phyloP scores from a whole-genome alignment of 1,140 invertebrate species.

The Anthonomus grandis region DNA sequence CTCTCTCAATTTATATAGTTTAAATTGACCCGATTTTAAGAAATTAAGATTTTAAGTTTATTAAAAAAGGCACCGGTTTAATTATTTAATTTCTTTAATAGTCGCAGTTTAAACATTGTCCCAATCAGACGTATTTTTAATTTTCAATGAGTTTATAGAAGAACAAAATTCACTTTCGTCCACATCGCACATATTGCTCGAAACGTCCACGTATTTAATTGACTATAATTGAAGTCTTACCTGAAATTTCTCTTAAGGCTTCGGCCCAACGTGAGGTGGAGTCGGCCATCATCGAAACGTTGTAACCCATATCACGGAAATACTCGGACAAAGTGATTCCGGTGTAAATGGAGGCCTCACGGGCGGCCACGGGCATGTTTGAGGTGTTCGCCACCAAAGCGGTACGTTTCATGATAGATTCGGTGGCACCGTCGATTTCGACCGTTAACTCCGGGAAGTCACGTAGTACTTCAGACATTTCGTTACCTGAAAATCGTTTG shows the following conservation, averaged over 20 bases:
- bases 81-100: no score
- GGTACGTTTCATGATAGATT: conserved; percentile 99
- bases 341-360: conserved; percentile 99
- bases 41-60: no score
- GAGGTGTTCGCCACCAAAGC: conserved; percentile 99
- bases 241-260: conserved; percentile 97
- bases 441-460: conserved; percentile 98
- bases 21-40: no score
- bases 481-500: conserved; percentile 61
- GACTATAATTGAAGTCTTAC: conserved; percentile 24
- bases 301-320: conserved; percentile 99
- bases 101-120: no score
- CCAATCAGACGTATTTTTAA: no score
- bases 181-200: no score
- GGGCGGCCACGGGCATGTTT: conserved; percentile 99
- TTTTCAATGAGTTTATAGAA: no score
- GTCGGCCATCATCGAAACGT: conserved; percentile 99
- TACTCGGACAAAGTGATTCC: conserved; percentile 98
- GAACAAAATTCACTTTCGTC: no score
- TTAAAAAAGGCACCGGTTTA: no score
- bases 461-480: conserved; percentile 88
- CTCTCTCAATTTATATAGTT: no score
- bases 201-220: no score
- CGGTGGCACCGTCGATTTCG: conserved; percentile 93
- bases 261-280: conserved; percentile 99